Base-by-base conservation (phyloP, 2,888 invertebrate species). In the Sinelater perroti region DNA sequence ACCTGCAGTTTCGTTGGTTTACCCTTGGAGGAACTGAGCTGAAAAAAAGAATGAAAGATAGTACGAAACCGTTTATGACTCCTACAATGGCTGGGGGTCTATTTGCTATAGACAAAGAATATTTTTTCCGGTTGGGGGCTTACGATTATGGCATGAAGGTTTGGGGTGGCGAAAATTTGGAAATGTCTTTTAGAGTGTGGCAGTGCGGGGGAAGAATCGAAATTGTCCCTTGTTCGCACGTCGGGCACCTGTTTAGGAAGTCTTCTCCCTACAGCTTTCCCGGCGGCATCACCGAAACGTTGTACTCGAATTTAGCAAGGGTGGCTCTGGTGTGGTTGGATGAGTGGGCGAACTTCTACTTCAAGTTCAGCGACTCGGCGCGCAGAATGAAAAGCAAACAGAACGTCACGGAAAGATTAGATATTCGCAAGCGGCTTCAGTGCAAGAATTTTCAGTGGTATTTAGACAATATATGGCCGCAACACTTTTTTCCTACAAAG, bases 281-380 rank as follows among this genome's bases (percentile, higher is more conserved):
- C 0, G 97, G 97, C 0, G 97, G 96, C 0, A 91, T 95, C 3
- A 85, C 87, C 1, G 89, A 91, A 65, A 89, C 94, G n/a, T 82
- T 98, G 1, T 91, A 93, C 66, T 85, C 90, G 0, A 99, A 99
- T 80, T 81, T 97, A 24, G 95, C 95, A 0, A 82, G 99, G 55
- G 96, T 95, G 0, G 97, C 97, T 0, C 83, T 91, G 1, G 97
- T 97, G 0, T 99, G 98, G 98, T 93, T 99, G 92, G 98, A 98
- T 73, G 92, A 97, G 51, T 97, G 97, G 91, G 90, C 92, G 7
- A 89, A 92, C 61, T 95, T 96, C 77, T 93, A 89, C 72, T 93
- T 94, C 75, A 91, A 91, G 73, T 91, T 93, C 67, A 94, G 93
- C 72, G 87, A 84, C 65, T 84, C 88, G 28, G 86, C 90, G 0